These are phyloP conservation scores for Synergus umbraculus DNA, from an alignment of 2,888 invertebrate genomes.

Conservation along the genomic window DNA sequence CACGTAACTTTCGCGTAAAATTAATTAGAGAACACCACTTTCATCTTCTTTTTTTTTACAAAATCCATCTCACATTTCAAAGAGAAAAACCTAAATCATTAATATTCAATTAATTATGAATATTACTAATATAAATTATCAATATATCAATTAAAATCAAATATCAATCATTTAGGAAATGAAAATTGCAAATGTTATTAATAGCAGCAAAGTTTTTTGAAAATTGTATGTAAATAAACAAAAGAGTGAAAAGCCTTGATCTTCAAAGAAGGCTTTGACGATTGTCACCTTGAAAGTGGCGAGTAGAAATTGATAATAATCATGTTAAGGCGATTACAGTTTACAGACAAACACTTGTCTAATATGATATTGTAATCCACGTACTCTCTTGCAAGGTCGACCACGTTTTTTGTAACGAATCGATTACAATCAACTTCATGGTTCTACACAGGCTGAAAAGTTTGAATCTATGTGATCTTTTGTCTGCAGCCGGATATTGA, in stretches of 20 bases:
- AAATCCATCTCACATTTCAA: conserved; percentile 8
- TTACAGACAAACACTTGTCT: conserved; percentile 20
- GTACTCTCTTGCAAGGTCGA: conserved; percentile 8
- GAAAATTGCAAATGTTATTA: background rate
- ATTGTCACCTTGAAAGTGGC: conserved; percentile 25
- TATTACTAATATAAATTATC: too few relatives aligned
- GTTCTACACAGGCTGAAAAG: conserved; percentile 4
- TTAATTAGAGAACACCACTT: conserved; percentile 36
- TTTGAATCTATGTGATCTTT: conserved; percentile 38
- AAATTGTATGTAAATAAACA: background rate
- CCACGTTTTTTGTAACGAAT: background rate
- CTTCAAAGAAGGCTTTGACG: background rate
- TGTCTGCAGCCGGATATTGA: conserved; percentile 56
- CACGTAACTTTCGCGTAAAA: conserved; percentile 30
- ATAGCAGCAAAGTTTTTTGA: background rate
- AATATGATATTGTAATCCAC: background rate
- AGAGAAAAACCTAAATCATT: background rate
- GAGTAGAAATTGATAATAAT: background rate
- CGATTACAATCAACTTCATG: conserved; percentile 1
- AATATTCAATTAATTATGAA: too few relatives aligned
- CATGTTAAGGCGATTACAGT: conserved; percentile 16
- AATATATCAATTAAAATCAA: background rate
- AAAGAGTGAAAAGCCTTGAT: conserved; percentile 8
- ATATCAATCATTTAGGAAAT: background rate
- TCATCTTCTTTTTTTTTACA: background rate